Base-by-base conservation (phyloP, 2,113 vertebrate genomes). In the Heloderma charlesbogerti region DNA sequence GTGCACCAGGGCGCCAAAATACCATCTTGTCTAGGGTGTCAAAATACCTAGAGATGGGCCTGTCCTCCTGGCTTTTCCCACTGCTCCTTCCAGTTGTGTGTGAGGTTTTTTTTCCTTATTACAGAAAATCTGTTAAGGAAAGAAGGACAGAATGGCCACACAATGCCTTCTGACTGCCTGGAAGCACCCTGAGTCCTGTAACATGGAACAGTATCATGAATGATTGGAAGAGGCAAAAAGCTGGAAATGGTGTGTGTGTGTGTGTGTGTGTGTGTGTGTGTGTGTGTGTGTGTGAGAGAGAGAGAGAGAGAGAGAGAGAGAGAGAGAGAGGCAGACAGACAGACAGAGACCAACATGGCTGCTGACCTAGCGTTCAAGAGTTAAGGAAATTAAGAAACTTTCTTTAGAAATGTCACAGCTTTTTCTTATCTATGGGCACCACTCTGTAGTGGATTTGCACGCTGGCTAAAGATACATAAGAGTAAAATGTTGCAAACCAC, bases 351-450 rank as follows among this genome's bases (percentile, higher is more conserved):
- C 0, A 1, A 92, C 60, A 78, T 80, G 92, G 20, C 90, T 95
- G 95, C 94, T 95, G 94, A 95, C 84, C 37, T 83, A 92, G 94
- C 94, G 93, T 90, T 86, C 4, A 18, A 84, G 92, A 95, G 93
- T 93, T 91, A 95, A 95, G 37, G 27, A 95, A 95, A 95, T 95
- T 90, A 91, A 77, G 45, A 91, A 94, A 93, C n/a, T 79, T 92
- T 92, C 92, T 93, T 94, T 90, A 93, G 84, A 94, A 94, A 91
- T 90, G 92, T 94, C 93, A 94, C 27, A 84, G 90, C 83, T 92
- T 72, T 92, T 89, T 74, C 34, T 88, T 92, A 87, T 81, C 78
- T 7, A 83, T 90, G 63, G 31, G 51, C 86, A 78, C 7, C 45
- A 81, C 34, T 79, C 16, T 27, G 45, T 43, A 43, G 0, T 91